phyloP scores from a whole-genome alignment of 2,888 invertebrate species.

The Diabrotica balteata region DNA sequence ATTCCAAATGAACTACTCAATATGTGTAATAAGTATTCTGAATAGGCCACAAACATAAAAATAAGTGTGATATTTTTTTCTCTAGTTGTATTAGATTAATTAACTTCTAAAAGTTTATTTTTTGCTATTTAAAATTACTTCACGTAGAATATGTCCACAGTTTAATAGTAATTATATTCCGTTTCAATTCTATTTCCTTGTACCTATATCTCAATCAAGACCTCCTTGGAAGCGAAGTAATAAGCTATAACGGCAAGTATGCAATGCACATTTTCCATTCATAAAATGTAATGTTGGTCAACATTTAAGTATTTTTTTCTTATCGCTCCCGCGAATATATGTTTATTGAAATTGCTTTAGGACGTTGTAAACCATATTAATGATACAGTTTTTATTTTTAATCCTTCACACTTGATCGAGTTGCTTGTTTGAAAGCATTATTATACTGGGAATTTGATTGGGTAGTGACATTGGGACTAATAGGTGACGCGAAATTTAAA shows the following conservation, averaged over 20 bases:
- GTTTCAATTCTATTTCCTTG: neutral
- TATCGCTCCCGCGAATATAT: neutral
- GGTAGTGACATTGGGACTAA: slow-evolving; percentile 2
- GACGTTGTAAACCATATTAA: slow-evolving; percentile 25
- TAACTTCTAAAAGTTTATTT: too few species aligned
- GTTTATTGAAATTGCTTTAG: slow-evolving; percentile 24
- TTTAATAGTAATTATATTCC: too few species aligned
- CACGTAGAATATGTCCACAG: too few species aligned
- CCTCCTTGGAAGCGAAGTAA: slow-evolving; percentile 15
- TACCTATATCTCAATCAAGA: slow-evolving; percentile 14
- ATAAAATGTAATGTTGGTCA: slow-evolving; percentile 20
- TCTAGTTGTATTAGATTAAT: too few species aligned
- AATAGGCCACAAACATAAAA: too few species aligned
- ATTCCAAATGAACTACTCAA: too few species aligned
- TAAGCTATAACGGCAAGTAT: slow-evolving; percentile 4
- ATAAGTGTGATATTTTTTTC: too few species aligned
- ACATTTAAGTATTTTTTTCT: slow-evolving; percentile 18
- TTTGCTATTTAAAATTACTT: too few species aligned
- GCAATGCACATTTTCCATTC: slow-evolving; percentile 23
- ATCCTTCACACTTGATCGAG: slow-evolving; percentile 28
- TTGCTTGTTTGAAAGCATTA: slow-evolving; percentile 11
- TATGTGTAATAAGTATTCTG: too few species aligned
- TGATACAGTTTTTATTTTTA: slow-evolving; percentile 15
- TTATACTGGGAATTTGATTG: slow-evolving; percentile 16
- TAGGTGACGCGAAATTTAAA: neutral